Evolutionary conservation across 92 coral and sea anemone genomes (phyloP).

Genomic region (Epizoanthus stellaris): DNA sequence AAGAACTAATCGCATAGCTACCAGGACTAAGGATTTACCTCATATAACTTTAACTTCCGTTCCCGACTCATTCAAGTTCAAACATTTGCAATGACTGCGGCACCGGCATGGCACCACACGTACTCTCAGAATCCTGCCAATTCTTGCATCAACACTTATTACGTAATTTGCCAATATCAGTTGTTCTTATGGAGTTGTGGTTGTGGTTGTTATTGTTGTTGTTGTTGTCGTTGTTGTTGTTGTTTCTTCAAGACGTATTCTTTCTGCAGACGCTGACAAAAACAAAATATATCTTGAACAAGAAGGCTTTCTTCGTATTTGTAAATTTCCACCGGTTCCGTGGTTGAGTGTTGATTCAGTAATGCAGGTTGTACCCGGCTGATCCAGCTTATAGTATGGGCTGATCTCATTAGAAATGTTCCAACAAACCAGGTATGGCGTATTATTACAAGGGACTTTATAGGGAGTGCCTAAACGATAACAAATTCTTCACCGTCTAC

Average conservation of each 20-base stretch:
- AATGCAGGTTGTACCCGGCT: neutral
- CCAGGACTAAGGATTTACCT: too few species aligned
- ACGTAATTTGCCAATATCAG: neutral
- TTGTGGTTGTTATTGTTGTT: neutral
- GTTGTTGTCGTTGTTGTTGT: neutral
- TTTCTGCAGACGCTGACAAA: neutral
- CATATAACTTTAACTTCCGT: too few species aligned
- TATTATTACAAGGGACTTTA: neutral
- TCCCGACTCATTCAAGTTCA: too few species aligned
- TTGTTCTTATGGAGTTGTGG: neutral
- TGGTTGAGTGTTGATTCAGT: conserved; percentile 35
- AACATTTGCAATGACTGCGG: neutral
- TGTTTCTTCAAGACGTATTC: neutral
- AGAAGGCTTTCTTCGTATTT: neutral
- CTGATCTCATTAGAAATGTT: conserved; percentile 26
- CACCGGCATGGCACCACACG: neutral
- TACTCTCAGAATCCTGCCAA: neutral
- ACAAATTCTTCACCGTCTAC: neutral
- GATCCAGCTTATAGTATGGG: conserved; percentile 13
- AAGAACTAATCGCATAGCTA: too few species aligned
- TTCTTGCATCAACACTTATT: neutral
- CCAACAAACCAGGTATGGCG: neutral
- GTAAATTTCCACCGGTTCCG: conserved; percentile 12
- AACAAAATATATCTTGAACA: neutral
- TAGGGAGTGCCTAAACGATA: neutral